Percentiles rank a stretch among this genome's conserved stretches.
Evolutionary conservation across 2,113 vertebrate genomes (phyloP).

Genomic region (Saiga tatarica): DNA sequence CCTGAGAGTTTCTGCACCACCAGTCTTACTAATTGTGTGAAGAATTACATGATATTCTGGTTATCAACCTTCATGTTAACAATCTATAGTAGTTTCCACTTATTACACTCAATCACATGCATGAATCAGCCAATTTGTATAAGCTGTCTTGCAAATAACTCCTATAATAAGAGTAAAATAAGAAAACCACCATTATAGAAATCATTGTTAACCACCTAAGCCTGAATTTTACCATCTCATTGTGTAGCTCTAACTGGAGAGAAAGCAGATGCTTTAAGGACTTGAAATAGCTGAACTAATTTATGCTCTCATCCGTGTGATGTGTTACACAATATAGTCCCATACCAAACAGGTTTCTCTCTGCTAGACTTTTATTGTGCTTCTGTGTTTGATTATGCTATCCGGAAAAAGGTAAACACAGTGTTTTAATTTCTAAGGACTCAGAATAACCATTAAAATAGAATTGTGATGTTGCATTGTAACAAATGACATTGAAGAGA

Average conservation of each 20-base stretch:
- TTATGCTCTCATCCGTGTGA: neutral
- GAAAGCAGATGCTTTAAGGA: conserved; percentile 1
- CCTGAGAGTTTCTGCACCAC: neutral
- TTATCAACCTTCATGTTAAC: neutral
- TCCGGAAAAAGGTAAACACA: neutral
- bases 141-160: conserved; percentile 8
- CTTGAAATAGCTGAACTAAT: neutral
- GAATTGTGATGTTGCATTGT: neutral
- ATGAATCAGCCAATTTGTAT: neutral
- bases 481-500: neutral
- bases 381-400: neutral
- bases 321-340: neutral
- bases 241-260: neutral
- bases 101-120: neutral
- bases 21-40: neutral
- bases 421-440: neutral
- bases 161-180: neutral
- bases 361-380: neutral
- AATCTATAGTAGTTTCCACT: neutral
- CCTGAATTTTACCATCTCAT: neutral
- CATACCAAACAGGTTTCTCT: neutral
- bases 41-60: neutral
- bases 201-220: neutral
- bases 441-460: neutral
- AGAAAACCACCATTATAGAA: neutral